Percentiles rank a stretch among this genome's conserved stretches.
Evolutionary conservation across 2,888 invertebrate genomes (phyloP).

Genomic region (Alentia gelatinosa): DNA sequence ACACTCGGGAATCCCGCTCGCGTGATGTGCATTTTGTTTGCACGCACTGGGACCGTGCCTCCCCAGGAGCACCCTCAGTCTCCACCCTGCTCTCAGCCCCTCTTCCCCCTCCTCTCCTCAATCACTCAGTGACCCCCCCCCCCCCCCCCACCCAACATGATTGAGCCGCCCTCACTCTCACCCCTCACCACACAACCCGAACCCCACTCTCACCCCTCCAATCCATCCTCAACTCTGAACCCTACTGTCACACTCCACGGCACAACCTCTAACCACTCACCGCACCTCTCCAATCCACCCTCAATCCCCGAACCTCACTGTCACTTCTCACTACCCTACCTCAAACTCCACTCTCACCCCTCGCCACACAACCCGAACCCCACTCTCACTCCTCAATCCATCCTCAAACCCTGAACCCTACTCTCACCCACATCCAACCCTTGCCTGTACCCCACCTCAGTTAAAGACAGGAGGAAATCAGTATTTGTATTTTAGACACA

Average conservation of each 20-base stretch:
- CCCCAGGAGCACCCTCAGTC: neutral
- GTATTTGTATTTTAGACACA: too few relatives aligned
- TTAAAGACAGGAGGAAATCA: too few relatives aligned
- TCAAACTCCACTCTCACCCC: neutral
- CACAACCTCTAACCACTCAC: neutral
- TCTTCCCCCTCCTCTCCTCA: neutral
- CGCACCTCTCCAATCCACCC: neutral
- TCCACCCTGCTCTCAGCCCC: neutral
- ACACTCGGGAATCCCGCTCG: too few relatives aligned
- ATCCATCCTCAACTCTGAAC: neutral
- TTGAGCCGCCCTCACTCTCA: neutral
- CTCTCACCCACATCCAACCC: neutral
- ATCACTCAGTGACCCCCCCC: too few relatives aligned
- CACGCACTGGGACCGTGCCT: too few relatives aligned
- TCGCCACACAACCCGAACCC: neutral
- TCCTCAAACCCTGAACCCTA: neutral
- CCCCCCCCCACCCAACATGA: neutral
- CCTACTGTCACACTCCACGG: neutral
- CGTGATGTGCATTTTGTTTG: too few relatives aligned
- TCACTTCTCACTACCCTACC: neutral
- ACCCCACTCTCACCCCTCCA: neutral
- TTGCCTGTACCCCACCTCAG: too few relatives aligned
- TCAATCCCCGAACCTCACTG: neutral
- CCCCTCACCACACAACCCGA: neutral
- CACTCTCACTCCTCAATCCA: neutral